Percentiles rank a stretch among this genome's conserved stretches.
These are phyloP conservation scores for Cephonodes hylas DNA, from an alignment of 2,888 invertebrate genomes.

Conservation along the genomic window DNA sequence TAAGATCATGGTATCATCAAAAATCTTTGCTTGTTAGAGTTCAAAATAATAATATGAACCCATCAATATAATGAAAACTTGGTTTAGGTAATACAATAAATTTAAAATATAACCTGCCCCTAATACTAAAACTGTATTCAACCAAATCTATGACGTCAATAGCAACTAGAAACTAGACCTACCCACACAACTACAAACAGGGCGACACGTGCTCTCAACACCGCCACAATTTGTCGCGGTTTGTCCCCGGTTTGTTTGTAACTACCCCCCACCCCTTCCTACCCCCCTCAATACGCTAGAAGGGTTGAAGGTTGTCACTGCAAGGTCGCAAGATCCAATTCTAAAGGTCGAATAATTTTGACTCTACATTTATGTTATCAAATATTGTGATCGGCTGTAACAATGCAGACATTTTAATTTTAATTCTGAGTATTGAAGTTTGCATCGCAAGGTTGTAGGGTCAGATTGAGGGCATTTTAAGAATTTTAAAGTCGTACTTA, in stretches of 20 bases:
- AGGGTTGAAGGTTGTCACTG: not conserved
- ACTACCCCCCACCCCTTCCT: conserved; percentile 6
- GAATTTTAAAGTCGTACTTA: too few relatives aligned
- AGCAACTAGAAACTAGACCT: too few relatives aligned
- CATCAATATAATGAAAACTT: too few relatives aligned
- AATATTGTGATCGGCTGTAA: not conserved
- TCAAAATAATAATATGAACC: too few relatives aligned
- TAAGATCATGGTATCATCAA: too few relatives aligned
- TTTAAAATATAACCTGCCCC: too few relatives aligned
- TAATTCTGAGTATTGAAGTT: not conserved
- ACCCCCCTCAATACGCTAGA: not conserved
- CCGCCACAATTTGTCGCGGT: not conserved
- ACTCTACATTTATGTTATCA: not conserved
- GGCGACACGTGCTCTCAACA: not conserved
- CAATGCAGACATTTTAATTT: too few relatives aligned
- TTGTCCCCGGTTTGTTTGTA: conserved; percentile 9
- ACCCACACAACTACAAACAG: not conserved
- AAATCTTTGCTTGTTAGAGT: too few relatives aligned
- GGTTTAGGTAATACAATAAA: too few relatives aligned
- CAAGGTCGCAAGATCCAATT: not conserved
- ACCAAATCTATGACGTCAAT: too few relatives aligned
- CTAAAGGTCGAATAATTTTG: not conserved
- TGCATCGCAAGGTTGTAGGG: not conserved
- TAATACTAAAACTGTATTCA: too few relatives aligned
- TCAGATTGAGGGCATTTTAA: not conserved